phyloP scores from a whole-genome alignment of 2,888 invertebrate species.

The Bombylius discolor region DNA sequence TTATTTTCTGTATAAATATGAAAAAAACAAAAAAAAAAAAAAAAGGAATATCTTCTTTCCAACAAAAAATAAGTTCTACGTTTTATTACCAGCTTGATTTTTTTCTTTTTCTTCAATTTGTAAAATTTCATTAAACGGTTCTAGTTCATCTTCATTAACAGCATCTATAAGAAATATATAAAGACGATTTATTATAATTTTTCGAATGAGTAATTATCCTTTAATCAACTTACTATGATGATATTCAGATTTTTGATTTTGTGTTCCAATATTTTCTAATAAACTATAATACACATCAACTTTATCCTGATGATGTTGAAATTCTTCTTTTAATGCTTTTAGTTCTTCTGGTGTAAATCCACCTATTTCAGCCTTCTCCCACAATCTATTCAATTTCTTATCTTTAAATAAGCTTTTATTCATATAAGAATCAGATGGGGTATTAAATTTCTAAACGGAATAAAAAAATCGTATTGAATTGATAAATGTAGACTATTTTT shows the following conservation, averaged over 20 bases:
- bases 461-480: neutral
- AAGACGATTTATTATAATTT: neutral
- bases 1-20: slow-evolving; percentile 22
- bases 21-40: neutral
- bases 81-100: neutral
- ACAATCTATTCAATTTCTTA: slow-evolving; percentile 75
- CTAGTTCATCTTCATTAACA: slow-evolving; percentile 58
- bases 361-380: slow-evolving; percentile 76
- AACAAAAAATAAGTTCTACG: neutral
- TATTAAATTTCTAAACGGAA: slow-evolving; percentile 27
- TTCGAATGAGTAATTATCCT: neutral
- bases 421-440: slow-evolving; percentile 43
- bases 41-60: neutral
- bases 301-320: slow-evolving; percentile 83
- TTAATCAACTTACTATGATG: slow-evolving; percentile 48
- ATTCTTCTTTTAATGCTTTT: slow-evolving; percentile 72
- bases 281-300: slow-evolving; percentile 78
- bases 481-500: no score
- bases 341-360: slow-evolving; percentile 81
- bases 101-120: slow-evolving; percentile 42
- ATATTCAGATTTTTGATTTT: slow-evolving; percentile 37
- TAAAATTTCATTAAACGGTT: slow-evolving; percentile 57
- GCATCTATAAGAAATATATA: slow-evolving; percentile 42
- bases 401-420: slow-evolving; percentile 76
- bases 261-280: slow-evolving; percentile 52